These are phyloP conservation scores for Pseudotriccus pelzelni DNA, from an alignment of 2,797 vertebrate genomes.

Conservation along the genomic window DNA sequence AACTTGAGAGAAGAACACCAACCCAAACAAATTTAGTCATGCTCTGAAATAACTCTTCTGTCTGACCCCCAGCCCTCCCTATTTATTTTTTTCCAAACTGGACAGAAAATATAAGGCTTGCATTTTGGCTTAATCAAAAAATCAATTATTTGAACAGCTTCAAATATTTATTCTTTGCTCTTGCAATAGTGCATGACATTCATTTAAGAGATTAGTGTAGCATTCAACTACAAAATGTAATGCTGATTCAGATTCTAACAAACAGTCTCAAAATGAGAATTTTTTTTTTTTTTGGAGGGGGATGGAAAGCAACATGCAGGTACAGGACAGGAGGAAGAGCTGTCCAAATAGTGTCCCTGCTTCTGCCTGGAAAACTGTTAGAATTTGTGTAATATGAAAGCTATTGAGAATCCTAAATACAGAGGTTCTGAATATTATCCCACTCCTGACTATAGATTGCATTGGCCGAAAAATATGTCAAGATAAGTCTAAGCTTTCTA, in stretches of 20 bases:
- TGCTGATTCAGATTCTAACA: not conserved
- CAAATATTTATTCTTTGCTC: not conserved
- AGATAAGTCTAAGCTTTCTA: not conserved
- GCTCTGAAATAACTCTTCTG: not conserved
- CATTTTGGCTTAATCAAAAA: slow-evolving; percentile 13
- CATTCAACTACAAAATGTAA: not conserved
- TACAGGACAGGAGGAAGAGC: not conserved
- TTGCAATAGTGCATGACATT: not conserved
- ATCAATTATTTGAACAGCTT: slow-evolving; percentile 19
- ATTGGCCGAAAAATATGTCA: not conserved
- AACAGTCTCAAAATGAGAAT: not conserved
- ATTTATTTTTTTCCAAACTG: not conserved
- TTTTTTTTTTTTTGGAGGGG: not conserved
- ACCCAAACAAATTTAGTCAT: not conserved
- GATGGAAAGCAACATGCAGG: not conserved
- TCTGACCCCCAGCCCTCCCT: not conserved
- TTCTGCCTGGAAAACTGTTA: not conserved
- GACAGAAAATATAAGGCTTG: not conserved
- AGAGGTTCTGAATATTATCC: not conserved
- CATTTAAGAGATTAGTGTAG: not conserved
- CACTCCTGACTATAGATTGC: not conserved
- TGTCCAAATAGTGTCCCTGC: not conserved
- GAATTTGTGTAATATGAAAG: not conserved
- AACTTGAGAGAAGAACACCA: not conserved
- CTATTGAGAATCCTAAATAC: not conserved